A percentile compares a stretch with the other conserved stretches of the same genome.
Conservation (phyloP, 2,113 vertebrate genomes). For the Larimichthys crocea region DNA sequence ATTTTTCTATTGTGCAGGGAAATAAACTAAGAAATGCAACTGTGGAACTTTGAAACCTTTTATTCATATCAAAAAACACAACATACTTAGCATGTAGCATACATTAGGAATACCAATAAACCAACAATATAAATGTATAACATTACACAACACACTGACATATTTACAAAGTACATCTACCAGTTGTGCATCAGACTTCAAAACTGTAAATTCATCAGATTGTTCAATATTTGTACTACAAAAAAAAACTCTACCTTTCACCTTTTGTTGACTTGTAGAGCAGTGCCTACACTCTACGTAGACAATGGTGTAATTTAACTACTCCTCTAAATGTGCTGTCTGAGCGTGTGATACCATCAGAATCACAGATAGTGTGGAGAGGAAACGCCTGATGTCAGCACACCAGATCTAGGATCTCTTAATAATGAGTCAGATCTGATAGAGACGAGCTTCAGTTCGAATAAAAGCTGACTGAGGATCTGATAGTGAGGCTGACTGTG, state of each 20-base stretch:
- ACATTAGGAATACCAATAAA: conserved; percentile 59
- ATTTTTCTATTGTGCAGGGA: neutral
- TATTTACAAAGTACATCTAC: conserved; percentile 66
- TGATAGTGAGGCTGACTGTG: conserved; percentile 61
- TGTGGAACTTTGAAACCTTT: conserved; percentile 57
- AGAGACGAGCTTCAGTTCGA: conserved; percentile 52
- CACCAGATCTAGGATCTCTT: conserved; percentile 71
- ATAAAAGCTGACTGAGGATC: conserved; percentile 79
- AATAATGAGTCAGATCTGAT: conserved; percentile 77
- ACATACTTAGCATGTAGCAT: conserved; percentile 41
- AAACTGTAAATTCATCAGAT: conserved; percentile 34
- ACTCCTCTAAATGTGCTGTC: conserved; percentile 69
- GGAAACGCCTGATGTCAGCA: conserved; percentile 81
- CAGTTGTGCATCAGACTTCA: conserved; percentile 8
- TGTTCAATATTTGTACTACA: conserved; percentile 11
- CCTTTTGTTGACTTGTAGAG: conserved; percentile 8
- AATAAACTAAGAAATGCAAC: conserved; percentile 10
- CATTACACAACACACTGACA: conserved; percentile 57
- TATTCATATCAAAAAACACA: conserved; percentile 80
- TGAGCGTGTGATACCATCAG: conserved; percentile 75
- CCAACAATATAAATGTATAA: conserved; percentile 58
- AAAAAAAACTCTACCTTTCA: neutral
- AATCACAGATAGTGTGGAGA: conserved; percentile 62
- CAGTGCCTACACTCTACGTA: conserved; percentile 8
- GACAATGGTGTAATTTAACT: conserved; percentile 63